A percentile compares a stretch with the other conserved stretches of the same genome.
Conservation (phyloP, 1,140 invertebrate genomes). For the Brevipalpus yothersi region DNA sequence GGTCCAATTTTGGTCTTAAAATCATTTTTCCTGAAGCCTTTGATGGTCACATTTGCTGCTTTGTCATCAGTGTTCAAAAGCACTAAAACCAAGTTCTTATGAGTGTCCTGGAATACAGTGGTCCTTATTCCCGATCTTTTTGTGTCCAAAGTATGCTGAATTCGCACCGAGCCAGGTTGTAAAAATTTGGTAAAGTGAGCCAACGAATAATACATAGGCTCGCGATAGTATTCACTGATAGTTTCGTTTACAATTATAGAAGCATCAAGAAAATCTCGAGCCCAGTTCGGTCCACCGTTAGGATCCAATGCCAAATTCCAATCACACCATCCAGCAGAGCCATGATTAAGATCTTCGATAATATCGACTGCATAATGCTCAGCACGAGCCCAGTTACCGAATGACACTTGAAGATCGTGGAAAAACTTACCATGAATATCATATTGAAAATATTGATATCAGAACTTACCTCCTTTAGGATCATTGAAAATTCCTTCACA, state of each 20-base stretch:
- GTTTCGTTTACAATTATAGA: slow-evolving; percentile 22
- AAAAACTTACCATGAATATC: background rate
- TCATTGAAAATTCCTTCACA: slow-evolving; percentile 12
- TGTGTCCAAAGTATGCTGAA: background rate
- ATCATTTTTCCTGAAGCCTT: background rate
- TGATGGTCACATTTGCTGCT: background rate
- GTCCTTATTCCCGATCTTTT: background rate
- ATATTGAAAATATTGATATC: background rate
- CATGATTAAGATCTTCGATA: slow-evolving; percentile 13
- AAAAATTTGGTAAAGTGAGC: slow-evolving; percentile 5
- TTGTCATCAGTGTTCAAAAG: background rate
- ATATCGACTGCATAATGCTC: slow-evolving; percentile 9
- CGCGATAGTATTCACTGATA: slow-evolving; percentile 22
- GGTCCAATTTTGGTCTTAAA: background rate
- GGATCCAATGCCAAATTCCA: background rate
- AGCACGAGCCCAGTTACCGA: slow-evolving; percentile 8
- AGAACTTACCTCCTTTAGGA: background rate
- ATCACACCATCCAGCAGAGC: background rate
- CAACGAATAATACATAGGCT: slow-evolving; percentile 18
- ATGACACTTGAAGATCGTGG: background rate
- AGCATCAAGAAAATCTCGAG: slow-evolving; percentile 9
- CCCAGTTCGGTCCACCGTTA: background rate
- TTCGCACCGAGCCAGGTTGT: background rate
- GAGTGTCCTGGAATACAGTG: background rate
- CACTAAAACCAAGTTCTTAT: background rate